These are phyloP conservation scores for Drosophila crucigera DNA, from an alignment of 2,888 invertebrate species.

Conservation along the genomic window DNA sequence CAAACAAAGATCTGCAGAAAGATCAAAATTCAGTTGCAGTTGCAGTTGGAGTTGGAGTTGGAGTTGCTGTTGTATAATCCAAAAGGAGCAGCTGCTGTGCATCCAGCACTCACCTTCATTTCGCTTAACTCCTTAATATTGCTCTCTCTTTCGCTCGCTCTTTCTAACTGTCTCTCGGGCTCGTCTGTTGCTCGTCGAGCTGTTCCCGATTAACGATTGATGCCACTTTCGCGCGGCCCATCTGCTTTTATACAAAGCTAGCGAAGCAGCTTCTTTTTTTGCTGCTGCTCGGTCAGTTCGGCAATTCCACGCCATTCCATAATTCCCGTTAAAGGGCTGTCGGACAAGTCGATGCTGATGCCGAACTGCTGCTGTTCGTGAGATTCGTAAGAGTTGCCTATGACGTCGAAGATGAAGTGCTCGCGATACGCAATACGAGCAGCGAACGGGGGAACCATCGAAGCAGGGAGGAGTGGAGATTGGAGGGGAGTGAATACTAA, in stretches of 20 bases:
- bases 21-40: neutral
- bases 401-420: constrained; percentile 31
- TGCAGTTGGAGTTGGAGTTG: neutral
- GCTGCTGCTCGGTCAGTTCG: constrained; percentile 13
- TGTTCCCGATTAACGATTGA: constrained; percentile 73
- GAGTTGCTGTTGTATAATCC: constrained; percentile 18
- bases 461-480: neutral
- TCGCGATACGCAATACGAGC: constrained; percentile 26
- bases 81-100: constrained; percentile 8
- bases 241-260: constrained; percentile 76
- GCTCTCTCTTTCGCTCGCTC: constrained; percentile 19
- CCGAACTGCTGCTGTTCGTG: constrained; percentile 15
- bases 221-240: constrained; percentile 60
- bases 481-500: constrained; percentile 6
- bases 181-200: constrained; percentile 40
- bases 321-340: constrained; percentile 64
- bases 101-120: constrained; percentile 70
- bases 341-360: constrained; percentile 11
- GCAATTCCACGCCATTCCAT: constrained; percentile 18
- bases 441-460: constrained; percentile 1
- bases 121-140: constrained; percentile 26
- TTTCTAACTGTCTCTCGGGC: neutral
- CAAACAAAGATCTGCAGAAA: constrained; percentile 72
- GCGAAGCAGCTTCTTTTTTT: neutral
- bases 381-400: constrained; percentile 19